phyloP scores from a whole-genome alignment of 1,140 invertebrate species.

The Steinernema feltiae region DNA sequence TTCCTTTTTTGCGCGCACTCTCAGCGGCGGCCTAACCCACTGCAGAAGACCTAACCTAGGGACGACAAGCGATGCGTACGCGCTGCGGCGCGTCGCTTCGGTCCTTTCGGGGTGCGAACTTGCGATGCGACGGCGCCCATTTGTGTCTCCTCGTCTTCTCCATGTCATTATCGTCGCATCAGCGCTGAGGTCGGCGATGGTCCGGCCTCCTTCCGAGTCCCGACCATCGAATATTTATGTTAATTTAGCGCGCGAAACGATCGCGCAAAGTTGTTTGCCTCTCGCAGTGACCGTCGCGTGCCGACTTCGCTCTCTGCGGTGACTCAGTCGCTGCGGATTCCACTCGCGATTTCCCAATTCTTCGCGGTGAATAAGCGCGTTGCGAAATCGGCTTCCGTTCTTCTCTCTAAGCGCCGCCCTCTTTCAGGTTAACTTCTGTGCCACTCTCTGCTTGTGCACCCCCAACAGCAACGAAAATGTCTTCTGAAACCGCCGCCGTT shows the following conservation, averaged over 20 bases:
- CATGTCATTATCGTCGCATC: not conserved
- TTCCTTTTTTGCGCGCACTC: too few species aligned
- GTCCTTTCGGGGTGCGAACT: not conserved
- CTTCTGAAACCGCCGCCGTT: not conserved
- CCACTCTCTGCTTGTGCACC: not conserved
- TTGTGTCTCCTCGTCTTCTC: not conserved
- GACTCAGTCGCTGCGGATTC: not conserved
- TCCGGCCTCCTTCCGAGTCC: not conserved
- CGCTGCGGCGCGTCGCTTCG: too few species aligned
- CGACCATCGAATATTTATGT: constrained; percentile 3
- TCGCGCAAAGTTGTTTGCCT: not conserved
- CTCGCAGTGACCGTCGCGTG: not conserved
- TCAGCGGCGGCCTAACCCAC: too few species aligned
- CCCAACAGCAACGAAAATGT: not conserved
- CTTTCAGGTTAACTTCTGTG: not conserved
- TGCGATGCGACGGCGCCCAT: not conserved
- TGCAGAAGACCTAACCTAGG: too few species aligned
- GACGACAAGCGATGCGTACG: too few species aligned
- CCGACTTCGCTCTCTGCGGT: not conserved
- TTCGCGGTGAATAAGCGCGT: not conserved
- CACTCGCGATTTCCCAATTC: not conserved
- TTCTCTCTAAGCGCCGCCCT: not conserved
- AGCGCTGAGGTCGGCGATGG: not conserved
- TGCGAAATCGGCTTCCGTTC: not conserved
- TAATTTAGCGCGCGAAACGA: not conserved